Percentiles rank a stretch among this genome's conserved stretches.
phyloP scores from a whole-genome alignment of 2,113 vertebrate genomes.

The Hipposideros armiger region DNA sequence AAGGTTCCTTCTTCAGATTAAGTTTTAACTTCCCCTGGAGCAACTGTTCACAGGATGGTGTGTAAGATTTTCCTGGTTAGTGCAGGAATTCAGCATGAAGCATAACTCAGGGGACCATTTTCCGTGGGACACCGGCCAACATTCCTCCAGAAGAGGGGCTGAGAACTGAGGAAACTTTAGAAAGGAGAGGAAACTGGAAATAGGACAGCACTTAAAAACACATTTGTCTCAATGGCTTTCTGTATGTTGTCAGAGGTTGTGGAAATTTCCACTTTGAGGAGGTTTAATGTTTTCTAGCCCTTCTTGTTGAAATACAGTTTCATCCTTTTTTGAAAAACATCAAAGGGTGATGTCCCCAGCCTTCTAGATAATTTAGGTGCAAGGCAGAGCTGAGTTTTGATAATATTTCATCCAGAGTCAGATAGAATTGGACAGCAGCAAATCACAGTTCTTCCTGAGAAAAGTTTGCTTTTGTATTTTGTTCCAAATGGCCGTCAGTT shows the following conservation, averaged over 20 bases:
- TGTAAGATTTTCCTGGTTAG: not conserved
- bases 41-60: not conserved
- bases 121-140: not conserved
- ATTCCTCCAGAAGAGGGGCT: not conserved
- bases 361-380: conserved; percentile 18
- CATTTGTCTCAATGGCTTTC: not conserved
- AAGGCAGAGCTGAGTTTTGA: conserved; percentile 41
- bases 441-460: conserved; percentile 34
- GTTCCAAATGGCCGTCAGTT: conserved; percentile 20
- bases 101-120: not conserved
- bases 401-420: conserved; percentile 31
- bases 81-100: not conserved
- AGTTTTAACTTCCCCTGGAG: not conserved
- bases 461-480: conserved; percentile 35
- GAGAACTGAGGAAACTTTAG: not conserved
- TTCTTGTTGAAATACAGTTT: conserved; percentile 54
- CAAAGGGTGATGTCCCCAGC: not conserved
- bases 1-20: not conserved
- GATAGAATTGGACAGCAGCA: not conserved
- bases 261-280: conserved; percentile 35
- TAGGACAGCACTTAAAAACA: not conserved
- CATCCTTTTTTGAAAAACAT: conserved; percentile 33
- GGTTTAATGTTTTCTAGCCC: conserved; percentile 1
- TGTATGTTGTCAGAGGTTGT: not conserved
- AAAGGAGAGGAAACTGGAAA: not conserved